Evolutionary conservation across 1,140 invertebrate species (phyloP).

Genomic region (Papilio dardanus): DNA sequence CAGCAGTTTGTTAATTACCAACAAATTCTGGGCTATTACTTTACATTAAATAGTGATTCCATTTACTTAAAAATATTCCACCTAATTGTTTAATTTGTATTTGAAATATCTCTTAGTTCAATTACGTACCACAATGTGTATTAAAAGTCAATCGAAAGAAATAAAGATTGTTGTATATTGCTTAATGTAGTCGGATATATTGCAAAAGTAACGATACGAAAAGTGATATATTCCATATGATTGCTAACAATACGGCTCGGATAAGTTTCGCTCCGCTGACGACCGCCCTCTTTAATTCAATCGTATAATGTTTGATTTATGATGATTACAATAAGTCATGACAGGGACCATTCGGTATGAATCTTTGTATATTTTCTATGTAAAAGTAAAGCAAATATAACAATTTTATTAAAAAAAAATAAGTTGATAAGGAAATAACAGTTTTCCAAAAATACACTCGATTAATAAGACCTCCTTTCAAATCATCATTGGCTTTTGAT

Average conservation of each 20-base stretch:
- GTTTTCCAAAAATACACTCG: too few relatives aligned
- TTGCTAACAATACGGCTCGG: conserved; percentile 17
- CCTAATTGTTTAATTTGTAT: background rate
- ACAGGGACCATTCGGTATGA: background rate
- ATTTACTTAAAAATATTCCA: background rate
- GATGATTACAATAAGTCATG: conserved; percentile 2
- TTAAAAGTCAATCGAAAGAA: too few relatives aligned
- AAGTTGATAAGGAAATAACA: too few relatives aligned
- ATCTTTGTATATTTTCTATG: background rate
- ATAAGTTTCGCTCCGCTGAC: conserved; percentile 7
- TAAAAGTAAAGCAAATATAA: background rate
- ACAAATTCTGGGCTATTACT: background rate
- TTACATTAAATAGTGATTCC: background rate
- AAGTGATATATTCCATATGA: too few relatives aligned
- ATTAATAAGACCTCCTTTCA: too few relatives aligned
- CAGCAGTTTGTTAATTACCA: conserved; percentile 17
- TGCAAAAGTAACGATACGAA: too few relatives aligned
- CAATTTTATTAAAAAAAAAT: too few relatives aligned
- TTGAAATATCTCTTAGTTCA: too few relatives aligned
- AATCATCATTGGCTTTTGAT: too few relatives aligned
- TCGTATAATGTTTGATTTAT: conserved; percentile 12
- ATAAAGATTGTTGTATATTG: too few relatives aligned
- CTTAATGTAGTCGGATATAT: too few relatives aligned
- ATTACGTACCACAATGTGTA: too few relatives aligned
- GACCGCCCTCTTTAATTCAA: background rate